Conservation (phyloP, 2,888 invertebrate genomes). For the Gari tellinella region DNA sequence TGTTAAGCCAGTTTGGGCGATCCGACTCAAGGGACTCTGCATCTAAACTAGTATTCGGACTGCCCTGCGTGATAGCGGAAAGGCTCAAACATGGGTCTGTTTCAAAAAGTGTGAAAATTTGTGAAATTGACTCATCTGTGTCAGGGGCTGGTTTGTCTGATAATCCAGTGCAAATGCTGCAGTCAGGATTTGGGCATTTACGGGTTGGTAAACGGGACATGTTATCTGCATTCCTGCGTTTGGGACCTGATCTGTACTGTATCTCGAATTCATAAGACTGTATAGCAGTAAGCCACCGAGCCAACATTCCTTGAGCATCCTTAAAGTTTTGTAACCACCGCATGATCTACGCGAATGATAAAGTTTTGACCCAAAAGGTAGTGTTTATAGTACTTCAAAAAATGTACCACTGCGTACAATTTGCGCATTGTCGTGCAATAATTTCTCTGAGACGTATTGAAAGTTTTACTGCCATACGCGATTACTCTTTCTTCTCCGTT, state of each 20-base stretch:
- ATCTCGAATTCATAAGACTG: constrained; percentile 5
- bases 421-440: constrained; percentile 1
- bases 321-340: constrained; percentile 18
- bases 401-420: constrained; percentile 3
- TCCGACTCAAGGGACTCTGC: too few species aligned
- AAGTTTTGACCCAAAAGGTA: background rate
- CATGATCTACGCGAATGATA: constrained; percentile 13
- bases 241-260: background rate
- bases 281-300: constrained; percentile 8
- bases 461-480: constrained; percentile 1
- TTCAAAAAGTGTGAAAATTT: too few species aligned
- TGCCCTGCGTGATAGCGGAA: too few species aligned
- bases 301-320: constrained; percentile 9
- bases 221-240: constrained; percentile 17
- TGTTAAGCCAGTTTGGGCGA: background rate
- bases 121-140: too few species aligned
- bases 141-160: background rate
- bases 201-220: background rate
- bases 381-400: constrained; percentile 4
- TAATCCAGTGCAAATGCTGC: background rate
- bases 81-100: too few species aligned
- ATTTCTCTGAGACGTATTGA: constrained; percentile 1
- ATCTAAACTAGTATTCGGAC: too few species aligned
- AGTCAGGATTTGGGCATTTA: background rate
- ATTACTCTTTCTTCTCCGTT: too few species aligned